Evolutionary conservation across 2,113 vertebrate species (phyloP).

Genomic region (Phyllopteryx taeniolatus): DNA sequence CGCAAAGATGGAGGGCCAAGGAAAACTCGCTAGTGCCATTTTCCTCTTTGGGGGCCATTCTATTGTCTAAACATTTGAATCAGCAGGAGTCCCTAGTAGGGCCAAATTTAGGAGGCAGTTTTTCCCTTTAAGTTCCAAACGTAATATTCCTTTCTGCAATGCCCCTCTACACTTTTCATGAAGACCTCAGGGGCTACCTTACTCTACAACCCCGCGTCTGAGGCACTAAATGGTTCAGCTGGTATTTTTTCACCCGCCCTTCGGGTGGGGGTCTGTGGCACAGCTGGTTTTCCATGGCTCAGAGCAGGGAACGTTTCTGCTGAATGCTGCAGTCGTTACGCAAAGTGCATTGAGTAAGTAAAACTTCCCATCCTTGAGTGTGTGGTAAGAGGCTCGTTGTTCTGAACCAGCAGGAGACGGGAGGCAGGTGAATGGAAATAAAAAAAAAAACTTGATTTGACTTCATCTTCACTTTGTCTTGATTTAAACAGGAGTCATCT

Average conservation of each 20-base stretch:
- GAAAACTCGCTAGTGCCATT: conserved; percentile 48
- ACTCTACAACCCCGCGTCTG: conserved; percentile 29
- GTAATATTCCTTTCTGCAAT: neutral
- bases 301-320: conserved; percentile 17
- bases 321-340: conserved; percentile 29
- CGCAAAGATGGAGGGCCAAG: conserved; percentile 26
- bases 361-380: conserved; percentile 25
- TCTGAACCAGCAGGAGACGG: conserved; percentile 35
- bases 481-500: conserved; percentile 17
- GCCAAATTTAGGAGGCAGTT: neutral
- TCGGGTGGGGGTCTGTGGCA: conserved; percentile 25
- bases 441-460: conserved; percentile 16
- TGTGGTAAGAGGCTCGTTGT: conserved; percentile 17
- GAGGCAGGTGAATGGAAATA: conserved; percentile 57
- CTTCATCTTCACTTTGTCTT: neutral
- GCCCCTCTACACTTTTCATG: conserved; percentile 25
- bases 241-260: conserved; percentile 10
- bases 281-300: conserved; percentile 65
- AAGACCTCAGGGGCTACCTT: conserved; percentile 21
- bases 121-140: neutral
- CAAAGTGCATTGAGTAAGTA: conserved; percentile 25
- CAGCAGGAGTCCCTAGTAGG: neutral
- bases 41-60: neutral
- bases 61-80: neutral
- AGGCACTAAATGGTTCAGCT: conserved; percentile 18